phyloP scores from a whole-genome alignment of 1,140 invertebrate species.

The Bicyclus anynana region DNA sequence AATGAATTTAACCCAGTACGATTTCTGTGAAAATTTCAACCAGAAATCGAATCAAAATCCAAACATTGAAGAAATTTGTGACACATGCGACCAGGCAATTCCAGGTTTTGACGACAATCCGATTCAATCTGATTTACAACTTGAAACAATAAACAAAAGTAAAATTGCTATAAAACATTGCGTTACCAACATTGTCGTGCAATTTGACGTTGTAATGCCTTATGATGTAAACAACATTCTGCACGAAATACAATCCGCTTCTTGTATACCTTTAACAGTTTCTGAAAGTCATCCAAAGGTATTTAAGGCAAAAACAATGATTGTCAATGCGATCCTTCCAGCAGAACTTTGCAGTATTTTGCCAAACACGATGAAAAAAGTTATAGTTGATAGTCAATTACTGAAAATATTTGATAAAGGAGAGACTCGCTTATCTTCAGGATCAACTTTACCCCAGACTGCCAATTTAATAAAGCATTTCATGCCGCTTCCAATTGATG shows the following conservation, averaged over 20 bases:
- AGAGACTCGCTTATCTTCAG: constrained; percentile 28
- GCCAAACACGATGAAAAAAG: constrained; percentile 45
- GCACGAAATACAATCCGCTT: constrained; percentile 25
- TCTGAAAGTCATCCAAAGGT: constrained; percentile 40
- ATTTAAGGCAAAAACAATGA: constrained; percentile 52
- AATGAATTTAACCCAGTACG: constrained; percentile 6
- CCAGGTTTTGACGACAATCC: constrained; percentile 47
- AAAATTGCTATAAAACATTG: constrained; percentile 54
- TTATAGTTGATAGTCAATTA: constrained; percentile 32
- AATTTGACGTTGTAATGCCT: constrained; percentile 54
- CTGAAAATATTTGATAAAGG: constrained; percentile 15
- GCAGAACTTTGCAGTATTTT: constrained; percentile 58
- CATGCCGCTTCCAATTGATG: not conserved
- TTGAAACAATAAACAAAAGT: constrained; percentile 49
- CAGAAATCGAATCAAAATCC: constrained; percentile 4
- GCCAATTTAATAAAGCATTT: not conserved
- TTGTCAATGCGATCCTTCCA: constrained; percentile 51
- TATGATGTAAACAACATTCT: constrained; percentile 14
- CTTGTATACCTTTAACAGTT: constrained; percentile 34
- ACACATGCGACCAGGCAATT: constrained; percentile 27
- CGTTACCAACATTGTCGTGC: constrained; percentile 49
- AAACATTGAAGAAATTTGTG: constrained; percentile 7
- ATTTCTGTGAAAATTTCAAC: constrained; percentile 1
- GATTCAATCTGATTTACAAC: constrained; percentile 41
- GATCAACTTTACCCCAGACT: constrained; percentile 24